A percentile compares a stretch with the other conserved stretches of the same genome.
Conservation (phyloP, 2,888 invertebrate genomes). For the Acanthoscelides obtectus region DNA sequence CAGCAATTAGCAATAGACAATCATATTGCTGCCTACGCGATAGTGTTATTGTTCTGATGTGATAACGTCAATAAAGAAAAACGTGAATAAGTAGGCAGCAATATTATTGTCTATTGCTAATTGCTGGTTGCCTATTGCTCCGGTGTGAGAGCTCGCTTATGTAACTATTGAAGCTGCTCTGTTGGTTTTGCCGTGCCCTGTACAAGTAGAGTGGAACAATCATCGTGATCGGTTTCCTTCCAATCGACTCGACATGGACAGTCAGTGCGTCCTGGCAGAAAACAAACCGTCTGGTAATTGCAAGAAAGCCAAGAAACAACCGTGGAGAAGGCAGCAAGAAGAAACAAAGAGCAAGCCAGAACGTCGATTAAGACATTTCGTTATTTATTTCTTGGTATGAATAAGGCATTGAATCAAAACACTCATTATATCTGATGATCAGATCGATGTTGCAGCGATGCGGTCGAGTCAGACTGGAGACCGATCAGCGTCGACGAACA, state of each 20-base stretch:
- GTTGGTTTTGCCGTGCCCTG: no score
- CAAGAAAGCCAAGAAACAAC: slow-evolving; percentile 1
- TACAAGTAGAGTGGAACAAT: background rate
- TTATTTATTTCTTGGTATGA: slow-evolving; percentile 38
- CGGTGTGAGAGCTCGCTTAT: no score
- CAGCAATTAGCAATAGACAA: no score
- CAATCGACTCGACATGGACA: background rate
- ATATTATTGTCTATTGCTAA: no score
- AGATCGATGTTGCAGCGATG: slow-evolving; percentile 22
- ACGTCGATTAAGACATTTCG: slow-evolving; percentile 38
- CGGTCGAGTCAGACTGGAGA: slow-evolving; percentile 11
- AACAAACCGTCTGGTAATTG: slow-evolving; percentile 1
- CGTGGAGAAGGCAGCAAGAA: no score
- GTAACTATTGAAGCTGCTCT: no score
- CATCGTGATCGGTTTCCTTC: background rate
- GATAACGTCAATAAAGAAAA: no score
- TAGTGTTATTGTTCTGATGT: no score
- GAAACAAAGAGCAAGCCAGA: slow-evolving; percentile 2
- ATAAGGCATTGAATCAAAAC: slow-evolving; percentile 42
- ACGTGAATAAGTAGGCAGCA: no score
- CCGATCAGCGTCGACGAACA: slow-evolving; percentile 17
- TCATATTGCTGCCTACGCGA: no score
- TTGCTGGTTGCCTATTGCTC: no score
- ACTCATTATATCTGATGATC: slow-evolving; percentile 40
- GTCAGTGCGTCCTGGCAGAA: background rate